Base-by-base conservation (phyloP, 2,113 vertebrate genomes). In the Alethe diademata region DNA sequence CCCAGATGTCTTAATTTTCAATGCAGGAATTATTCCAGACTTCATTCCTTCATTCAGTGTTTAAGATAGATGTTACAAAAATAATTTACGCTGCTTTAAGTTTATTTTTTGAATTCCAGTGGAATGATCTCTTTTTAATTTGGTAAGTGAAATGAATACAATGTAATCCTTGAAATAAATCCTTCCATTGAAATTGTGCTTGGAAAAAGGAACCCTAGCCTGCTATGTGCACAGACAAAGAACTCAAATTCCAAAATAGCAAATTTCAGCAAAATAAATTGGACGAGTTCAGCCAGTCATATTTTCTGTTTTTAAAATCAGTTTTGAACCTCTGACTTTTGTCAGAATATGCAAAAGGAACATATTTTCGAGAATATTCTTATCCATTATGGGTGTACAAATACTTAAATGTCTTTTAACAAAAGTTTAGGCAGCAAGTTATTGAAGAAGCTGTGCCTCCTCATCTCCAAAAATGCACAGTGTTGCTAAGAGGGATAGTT, bases 81-180 rank as follows among this genome's bases (percentile, higher is more conserved):
- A 95, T 51, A 92, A 94, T 76, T 90, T 74, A 66, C 5, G 16
- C 35, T 70, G 29, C 42, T 65, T 86, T 47, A 38, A 13, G 38
- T 86, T 95, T 96, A 83, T 90, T 88, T 91, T 95, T 76, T 50
- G 4, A n/a, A 83, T 92, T 96, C 86, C 75, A 88, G 40, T 48
- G 38, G 74, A 94, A 94, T 18, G 3, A 38, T 33, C 3, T 78
- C 88, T 92, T 78, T 91, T 82, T 22, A 48, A 69, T 79, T 90
- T 50, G 20, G 29, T 74, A 90, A 86, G 51, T 78, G 75, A 92
- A 95, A 90, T 40, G 5, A 83, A 82, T 73, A 80, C 35, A 88
- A 60, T 36, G 25, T 36, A 90, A 83, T 66, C 38, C 48, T 86
- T 92, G 74, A 93, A 91, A 93, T 40, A 90, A 88, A 94, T 90